A percentile compares a stretch with the other conserved stretches of the same genome.
Conservation (phyloP, 2,113 vertebrate genomes). For the Gnathonemus longibarbis region DNA sequence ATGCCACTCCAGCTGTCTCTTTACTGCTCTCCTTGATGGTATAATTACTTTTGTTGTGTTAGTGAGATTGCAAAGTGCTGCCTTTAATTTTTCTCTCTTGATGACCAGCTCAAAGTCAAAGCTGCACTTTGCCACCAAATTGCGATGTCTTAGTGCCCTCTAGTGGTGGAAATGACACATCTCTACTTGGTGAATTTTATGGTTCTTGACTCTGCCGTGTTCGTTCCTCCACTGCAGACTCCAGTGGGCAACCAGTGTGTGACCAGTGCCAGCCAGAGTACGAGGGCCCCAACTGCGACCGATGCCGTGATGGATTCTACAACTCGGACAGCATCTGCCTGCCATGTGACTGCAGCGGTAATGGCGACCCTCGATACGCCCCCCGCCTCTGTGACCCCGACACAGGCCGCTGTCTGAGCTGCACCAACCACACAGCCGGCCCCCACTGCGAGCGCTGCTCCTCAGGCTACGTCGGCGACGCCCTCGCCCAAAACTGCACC, state of each 20-base stretch:
- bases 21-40: neutral
- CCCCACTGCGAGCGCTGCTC: constrained; percentile 70
- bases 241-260: constrained; percentile 56
- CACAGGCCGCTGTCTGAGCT: constrained; percentile 73
- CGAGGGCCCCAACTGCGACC: constrained; percentile 64
- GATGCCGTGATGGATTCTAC: constrained; percentile 72
- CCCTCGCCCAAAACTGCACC: constrained; percentile 68
- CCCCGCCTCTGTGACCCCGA: constrained; percentile 67
- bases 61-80: neutral
- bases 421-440: constrained; percentile 73
- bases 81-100: neutral
- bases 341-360: constrained; percentile 74
- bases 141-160: neutral
- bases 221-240: constrained; percentile 48
- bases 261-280: constrained; percentile 69
- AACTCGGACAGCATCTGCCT: constrained; percentile 67
- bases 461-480: constrained; percentile 63
- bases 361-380: constrained; percentile 61
- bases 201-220: neutral
- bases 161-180: neutral
- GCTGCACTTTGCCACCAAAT: neutral
- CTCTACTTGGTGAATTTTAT: neutral
- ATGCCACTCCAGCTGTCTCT: neutral
- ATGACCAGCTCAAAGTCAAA: neutral
- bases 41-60: neutral